These are phyloP conservation scores for Asarcornis scutulata DNA, from an alignment of 2,113 vertebrate genomes.

Conservation along the genomic window DNA sequence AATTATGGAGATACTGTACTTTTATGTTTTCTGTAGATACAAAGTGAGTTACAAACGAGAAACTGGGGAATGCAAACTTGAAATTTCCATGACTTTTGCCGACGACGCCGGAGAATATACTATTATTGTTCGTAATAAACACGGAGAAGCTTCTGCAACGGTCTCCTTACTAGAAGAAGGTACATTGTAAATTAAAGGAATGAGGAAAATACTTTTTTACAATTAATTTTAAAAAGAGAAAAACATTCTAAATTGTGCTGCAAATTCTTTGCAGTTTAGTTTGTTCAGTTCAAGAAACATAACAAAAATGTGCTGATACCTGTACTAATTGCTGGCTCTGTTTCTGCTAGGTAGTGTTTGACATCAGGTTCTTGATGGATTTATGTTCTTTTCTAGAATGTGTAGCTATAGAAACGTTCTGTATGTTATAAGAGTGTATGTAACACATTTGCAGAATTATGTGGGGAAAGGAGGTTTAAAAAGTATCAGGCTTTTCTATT, in stretches of 20 bases:
- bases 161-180: conserved; percentile 92
- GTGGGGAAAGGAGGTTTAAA: neutral
- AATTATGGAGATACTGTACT: neutral
- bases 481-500: neutral
- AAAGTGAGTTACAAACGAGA: conserved; percentile 93
- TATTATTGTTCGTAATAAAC: conserved; percentile 87
- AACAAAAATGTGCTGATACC: neutral
- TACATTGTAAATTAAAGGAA: conserved; percentile 39
- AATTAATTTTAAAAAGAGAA: neutral
- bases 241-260: neutral
- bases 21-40: conserved; percentile 79
- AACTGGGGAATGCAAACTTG: conserved; percentile 90
- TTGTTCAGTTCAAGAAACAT: neutral
- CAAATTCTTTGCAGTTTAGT: neutral
- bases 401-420: neutral
- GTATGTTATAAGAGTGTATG: neutral
- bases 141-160: conserved; percentile 90
- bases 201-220: neutral
- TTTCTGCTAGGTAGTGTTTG: neutral
- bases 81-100: conserved; percentile 98
- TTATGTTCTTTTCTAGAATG: neutral
- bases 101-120: conserved; percentile 98
- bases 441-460: neutral
- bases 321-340: neutral
- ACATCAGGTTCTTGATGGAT: neutral